Conservation (phyloP, 2,888 invertebrate species). For the Nephrotoma flavescens region DNA sequence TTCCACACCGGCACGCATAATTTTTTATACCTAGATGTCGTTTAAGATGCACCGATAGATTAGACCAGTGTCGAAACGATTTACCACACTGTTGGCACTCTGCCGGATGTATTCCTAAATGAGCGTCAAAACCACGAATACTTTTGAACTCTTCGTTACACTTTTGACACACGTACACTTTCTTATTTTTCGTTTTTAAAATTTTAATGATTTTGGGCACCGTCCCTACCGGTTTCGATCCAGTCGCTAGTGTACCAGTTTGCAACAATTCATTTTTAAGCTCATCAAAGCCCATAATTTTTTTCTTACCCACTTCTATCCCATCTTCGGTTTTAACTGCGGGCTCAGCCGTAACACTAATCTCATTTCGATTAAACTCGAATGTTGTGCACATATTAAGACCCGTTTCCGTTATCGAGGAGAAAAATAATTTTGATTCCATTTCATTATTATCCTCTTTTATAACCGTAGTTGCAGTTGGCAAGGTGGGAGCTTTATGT, state of each 20-base stretch:
- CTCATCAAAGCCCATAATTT: neutral
- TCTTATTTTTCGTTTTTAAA: constrained; percentile 17
- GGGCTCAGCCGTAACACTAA: neutral
- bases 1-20: constrained; percentile 58
- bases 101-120: constrained; percentile 64
- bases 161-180: constrained; percentile 38
- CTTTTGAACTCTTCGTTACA: constrained; percentile 52
- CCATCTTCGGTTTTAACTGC: constrained; percentile 5
- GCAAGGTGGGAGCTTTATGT: neutral
- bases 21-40: constrained; percentile 68
- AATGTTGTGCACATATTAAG: neutral
- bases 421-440: neutral
- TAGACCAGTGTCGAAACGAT: constrained; percentile 57
- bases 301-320: neutral
- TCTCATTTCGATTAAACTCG: neutral
- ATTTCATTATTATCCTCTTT: neutral
- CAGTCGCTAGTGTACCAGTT: neutral
- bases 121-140: constrained; percentile 53
- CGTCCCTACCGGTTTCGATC: neutral
- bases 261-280: neutral
- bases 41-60: constrained; percentile 62
- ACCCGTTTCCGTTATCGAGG: neutral
- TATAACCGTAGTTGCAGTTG: neutral
- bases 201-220: neutral
- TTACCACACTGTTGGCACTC: constrained; percentile 73